Conservation (phyloP, 1,140 invertebrate genomes). For the Pseudachorutes palmiensis region DNA sequence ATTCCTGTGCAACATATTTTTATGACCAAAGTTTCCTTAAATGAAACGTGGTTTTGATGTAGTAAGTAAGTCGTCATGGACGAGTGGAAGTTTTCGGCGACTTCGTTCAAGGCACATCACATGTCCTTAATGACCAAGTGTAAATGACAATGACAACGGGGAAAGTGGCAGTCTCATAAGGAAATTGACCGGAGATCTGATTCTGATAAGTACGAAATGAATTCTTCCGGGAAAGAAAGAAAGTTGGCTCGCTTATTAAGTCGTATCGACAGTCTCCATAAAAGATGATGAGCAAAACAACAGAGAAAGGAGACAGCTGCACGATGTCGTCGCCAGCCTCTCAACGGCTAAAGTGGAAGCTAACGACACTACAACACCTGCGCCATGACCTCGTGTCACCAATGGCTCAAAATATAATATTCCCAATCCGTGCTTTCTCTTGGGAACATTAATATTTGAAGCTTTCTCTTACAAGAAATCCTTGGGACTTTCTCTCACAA, state of each 20-base stretch:
- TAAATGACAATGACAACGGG: constrained; percentile 35
- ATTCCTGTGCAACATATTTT: constrained; percentile 31
- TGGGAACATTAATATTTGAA: too few species aligned
- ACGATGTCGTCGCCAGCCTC: background rate
- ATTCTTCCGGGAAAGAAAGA: background rate
- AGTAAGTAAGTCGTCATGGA: constrained; percentile 31
- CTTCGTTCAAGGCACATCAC: too few species aligned
- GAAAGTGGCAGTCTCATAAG: background rate
- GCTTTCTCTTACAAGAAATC: too few species aligned
- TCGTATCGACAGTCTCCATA: background rate
- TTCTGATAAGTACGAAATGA: constrained; percentile 3
- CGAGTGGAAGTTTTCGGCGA: background rate
- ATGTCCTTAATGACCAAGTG: constrained; percentile 37
- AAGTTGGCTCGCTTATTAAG: background rate
- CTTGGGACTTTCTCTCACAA: too few species aligned
- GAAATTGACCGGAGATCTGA: constrained; percentile 2
- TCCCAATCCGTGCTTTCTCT: too few species aligned
- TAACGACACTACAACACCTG: too few species aligned
- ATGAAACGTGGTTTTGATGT: constrained; percentile 33
- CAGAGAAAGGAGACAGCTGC: background rate
- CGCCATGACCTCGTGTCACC: too few species aligned
- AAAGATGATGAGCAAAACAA: background rate
- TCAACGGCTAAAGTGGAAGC: too few species aligned
- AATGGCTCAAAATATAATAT: too few species aligned
- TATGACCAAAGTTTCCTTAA: constrained; percentile 33